Percentiles rank a stretch among this genome's conserved stretches.
Conservation (phyloP, 2,888 invertebrate genomes). For the Tethea ocularis region DNA sequence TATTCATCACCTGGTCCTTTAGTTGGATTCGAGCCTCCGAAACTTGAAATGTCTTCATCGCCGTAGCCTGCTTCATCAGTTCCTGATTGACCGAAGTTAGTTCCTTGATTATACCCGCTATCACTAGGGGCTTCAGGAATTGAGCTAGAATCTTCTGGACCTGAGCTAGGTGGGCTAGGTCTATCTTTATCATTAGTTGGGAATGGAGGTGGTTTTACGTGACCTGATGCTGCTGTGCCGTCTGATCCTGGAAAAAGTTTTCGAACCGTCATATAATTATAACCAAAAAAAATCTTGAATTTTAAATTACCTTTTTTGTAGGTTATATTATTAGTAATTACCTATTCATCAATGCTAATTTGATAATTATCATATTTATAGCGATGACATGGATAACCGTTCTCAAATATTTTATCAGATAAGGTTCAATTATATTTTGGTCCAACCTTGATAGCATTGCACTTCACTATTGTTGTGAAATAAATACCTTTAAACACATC, state of each 20-base stretch:
- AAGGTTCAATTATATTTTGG: neutral
- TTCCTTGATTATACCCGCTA: slow-evolving; percentile 14
- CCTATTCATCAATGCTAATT: too few relatives aligned
- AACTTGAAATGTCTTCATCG: slow-evolving; percentile 62
- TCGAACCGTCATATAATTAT: neutral
- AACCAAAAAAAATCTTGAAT: neutral
- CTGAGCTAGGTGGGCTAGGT: slow-evolving; percentile 43
- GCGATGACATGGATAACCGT: too few relatives aligned
- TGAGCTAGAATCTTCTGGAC: slow-evolving; percentile 31
- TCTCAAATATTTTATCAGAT: too few relatives aligned
- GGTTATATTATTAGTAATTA: too few relatives aligned
- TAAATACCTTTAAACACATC: slow-evolving; percentile 74
- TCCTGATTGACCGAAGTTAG: slow-evolving; percentile 37
- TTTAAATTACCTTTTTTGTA: too few relatives aligned
- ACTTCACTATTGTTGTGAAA: neutral
- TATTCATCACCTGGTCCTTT: slow-evolving; percentile 81
- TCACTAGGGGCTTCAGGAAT: slow-evolving; percentile 25
- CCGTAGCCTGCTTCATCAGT: slow-evolving; percentile 54
- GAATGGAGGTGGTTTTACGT: slow-evolving; percentile 80
- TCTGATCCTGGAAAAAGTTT: slow-evolving; percentile 64
- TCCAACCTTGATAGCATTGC: neutral
- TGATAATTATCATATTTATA: too few relatives aligned
- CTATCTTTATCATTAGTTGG: slow-evolving; percentile 62
- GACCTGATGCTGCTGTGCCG: slow-evolving; percentile 84
- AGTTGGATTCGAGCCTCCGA: slow-evolving; percentile 62